Evolutionary conservation across 2,888 invertebrate genomes (phyloP).

Genomic region (Allolobophora icterica): DNA sequence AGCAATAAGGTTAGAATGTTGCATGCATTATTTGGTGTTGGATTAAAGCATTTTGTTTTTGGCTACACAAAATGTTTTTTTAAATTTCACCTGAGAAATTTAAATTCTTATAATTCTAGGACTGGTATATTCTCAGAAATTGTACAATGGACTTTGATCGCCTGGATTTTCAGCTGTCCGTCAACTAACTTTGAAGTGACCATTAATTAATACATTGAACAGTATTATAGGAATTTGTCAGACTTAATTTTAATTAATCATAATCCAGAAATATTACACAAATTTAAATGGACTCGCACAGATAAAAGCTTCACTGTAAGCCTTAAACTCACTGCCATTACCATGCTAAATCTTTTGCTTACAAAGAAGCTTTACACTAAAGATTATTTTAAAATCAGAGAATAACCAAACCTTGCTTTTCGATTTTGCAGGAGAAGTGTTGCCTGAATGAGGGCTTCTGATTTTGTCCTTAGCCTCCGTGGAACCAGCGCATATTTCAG

Average conservation of each 20-base stretch:
- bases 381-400: not conserved
- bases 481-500: not conserved
- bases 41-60: not conserved
- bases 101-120: not conserved
- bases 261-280: not conserved
- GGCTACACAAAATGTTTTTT: not conserved
- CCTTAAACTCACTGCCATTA: too few species aligned
- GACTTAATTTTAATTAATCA: not conserved
- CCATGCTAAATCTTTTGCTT: not conserved
- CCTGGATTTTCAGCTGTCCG: too few species aligned
- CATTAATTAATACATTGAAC: not conserved
- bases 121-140: not conserved
- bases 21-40: too few species aligned
- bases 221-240: not conserved
- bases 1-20: not conserved
- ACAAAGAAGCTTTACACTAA: not conserved
- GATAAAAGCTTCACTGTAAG: not conserved
- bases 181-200: not conserved
- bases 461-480: not conserved
- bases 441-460: not conserved
- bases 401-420: not conserved
- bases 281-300: not conserved
- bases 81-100: not conserved
- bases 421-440: not conserved
- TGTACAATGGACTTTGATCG: not conserved